Percentiles rank a stretch among this genome's conserved stretches.
Evolutionary conservation across 1,140 invertebrate genomes (phyloP).

Genomic region (Bombus superbus): DNA sequence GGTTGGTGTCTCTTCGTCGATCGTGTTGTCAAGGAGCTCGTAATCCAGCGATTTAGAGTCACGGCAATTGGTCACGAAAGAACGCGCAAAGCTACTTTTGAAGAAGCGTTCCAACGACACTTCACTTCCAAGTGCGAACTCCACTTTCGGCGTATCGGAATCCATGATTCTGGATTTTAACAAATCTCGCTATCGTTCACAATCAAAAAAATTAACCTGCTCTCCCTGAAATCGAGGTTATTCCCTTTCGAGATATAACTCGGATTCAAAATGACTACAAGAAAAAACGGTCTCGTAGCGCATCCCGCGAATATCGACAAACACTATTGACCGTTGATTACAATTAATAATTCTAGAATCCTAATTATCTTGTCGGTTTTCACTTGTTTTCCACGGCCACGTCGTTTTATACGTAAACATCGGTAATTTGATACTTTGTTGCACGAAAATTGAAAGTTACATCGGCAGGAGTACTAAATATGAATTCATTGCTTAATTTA

Average conservation of each 20-base stretch:
- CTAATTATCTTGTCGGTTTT: neutral
- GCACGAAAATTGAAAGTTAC: neutral
- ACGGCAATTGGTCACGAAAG: slow-evolving; percentile 74
- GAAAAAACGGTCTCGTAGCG: neutral
- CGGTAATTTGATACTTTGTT: neutral
- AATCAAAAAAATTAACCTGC: neutral
- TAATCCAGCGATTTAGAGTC: slow-evolving; percentile 80
- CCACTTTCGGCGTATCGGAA: slow-evolving; percentile 68
- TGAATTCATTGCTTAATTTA: neutral
- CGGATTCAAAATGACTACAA: neutral
- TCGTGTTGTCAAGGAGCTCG: slow-evolving; percentile 70
- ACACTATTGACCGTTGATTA: neutral
- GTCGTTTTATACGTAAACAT: neutral
- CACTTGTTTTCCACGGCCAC: slow-evolving; percentile 9
- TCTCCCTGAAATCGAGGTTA: neutral
- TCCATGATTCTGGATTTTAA: slow-evolving; percentile 55
- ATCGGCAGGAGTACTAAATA: too few species aligned
- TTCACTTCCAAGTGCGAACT: slow-evolving; percentile 80
- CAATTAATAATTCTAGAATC: neutral
- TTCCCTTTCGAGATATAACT: neutral
- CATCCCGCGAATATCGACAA: slow-evolving; percentile 4
- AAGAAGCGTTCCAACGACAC: slow-evolving; percentile 79
- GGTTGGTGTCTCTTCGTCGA: slow-evolving; percentile 59
- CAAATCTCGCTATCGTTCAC: neutral
- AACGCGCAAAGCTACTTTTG: slow-evolving; percentile 82